Conservation (phyloP, 2,888 invertebrate species). For the Campoplex capitator region DNA sequence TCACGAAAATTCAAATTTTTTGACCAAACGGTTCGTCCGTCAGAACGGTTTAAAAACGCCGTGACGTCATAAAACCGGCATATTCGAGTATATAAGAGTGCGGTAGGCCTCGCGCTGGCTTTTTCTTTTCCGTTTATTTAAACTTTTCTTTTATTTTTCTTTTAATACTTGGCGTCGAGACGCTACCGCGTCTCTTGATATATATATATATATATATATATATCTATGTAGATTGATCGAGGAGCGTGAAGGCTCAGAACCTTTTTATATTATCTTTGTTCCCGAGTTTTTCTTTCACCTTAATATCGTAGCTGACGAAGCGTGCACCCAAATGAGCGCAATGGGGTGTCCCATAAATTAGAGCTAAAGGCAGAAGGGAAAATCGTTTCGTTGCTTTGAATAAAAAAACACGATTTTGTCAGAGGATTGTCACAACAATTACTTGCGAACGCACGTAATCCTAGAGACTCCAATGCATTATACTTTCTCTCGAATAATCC, state of each 20-base stretch:
- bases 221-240: background rate
- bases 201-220: background rate
- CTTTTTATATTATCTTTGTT: constrained; percentile 13
- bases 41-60: too few species aligned
- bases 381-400: background rate
- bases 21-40: too few species aligned
- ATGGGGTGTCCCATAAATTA: constrained; percentile 17
- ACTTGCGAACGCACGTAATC: constrained; percentile 9
- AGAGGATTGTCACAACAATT: background rate
- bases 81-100: too few species aligned
- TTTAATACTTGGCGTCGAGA: too few species aligned
- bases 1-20: too few species aligned
- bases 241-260: constrained; percentile 16
- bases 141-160: too few species aligned
- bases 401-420: background rate
- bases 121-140: too few species aligned
- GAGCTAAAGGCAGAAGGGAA: background rate
- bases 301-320: background rate
- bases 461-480: background rate
- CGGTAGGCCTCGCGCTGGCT: too few species aligned
- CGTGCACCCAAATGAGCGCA: constrained; percentile 9
- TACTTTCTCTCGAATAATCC: background rate
- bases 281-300: constrained; percentile 28
- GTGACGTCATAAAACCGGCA: too few species aligned
- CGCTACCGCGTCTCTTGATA: too few species aligned